Base-by-base conservation (phyloP, 2,888 invertebrate species). In the Meteorus cinctellus region DNA sequence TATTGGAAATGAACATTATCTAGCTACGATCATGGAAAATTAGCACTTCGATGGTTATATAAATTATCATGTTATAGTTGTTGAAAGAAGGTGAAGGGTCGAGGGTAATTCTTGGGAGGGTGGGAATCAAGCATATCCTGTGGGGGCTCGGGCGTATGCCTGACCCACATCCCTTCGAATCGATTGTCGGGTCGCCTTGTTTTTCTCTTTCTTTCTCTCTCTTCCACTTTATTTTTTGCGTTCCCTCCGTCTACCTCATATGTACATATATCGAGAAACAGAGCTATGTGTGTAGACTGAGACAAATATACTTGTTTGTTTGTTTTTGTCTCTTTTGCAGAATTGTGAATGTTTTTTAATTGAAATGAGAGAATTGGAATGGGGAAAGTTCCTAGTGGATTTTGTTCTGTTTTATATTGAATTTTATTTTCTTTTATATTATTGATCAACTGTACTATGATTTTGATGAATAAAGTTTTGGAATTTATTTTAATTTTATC, bases 121-220 rank as follows among this genome's bases (percentile, higher is more conserved):
- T 76, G 75, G 59, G 63, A 48, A 63, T 63, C 63, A 63, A 72
- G 63, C 55, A 82, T 82, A 80, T 85, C 81, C 83, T 82, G 81
- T 81, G 78, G 81, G 82, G 83, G 80, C 66, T 77, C 83, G 85
- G 83, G 83, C 84, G 84, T 84, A 81, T 84, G 82, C 82, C 84
- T 85, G 86, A 86, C 86, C 85, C 84, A 86, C 83, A 85, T 85
- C 83, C 81, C 82, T 80, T 80, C 77, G 80, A 83, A 83, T 84
- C 85, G 85, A 85, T 85, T 19, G 55, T 55, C 83, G 84, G 81
- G 75, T 67, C 36, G 69, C 41, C 72, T 75, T 66, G 60, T 45
- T 69, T 66, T 68, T 77, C 69, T 67, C 66, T 62, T 29, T 62
- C 27, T 63, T 65, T 67, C 62, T 73, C 48, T 1, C 27, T 29